phyloP scores from a whole-genome alignment of 2,888 invertebrate species.

The Mechanitis mazaeus region DNA sequence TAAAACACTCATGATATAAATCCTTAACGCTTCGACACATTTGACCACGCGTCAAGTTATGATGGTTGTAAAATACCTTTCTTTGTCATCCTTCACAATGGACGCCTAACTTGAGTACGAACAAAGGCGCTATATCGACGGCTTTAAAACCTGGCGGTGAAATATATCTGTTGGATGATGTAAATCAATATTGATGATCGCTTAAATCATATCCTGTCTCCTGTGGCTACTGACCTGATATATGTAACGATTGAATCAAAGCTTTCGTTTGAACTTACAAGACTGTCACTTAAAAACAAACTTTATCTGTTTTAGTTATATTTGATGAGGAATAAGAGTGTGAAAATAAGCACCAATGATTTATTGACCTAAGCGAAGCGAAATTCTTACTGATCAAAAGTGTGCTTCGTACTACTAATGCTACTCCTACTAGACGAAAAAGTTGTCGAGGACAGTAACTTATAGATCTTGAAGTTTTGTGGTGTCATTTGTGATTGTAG shows the following conservation, averaged over 20 bases:
- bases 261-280: slow-evolving; percentile 1
- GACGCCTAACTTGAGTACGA: slow-evolving; percentile 70
- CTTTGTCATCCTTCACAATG: slow-evolving; percentile 63
- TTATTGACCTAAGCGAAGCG: too few relatives aligned
- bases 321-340: too few relatives aligned
- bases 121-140: slow-evolving; percentile 73
- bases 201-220: slow-evolving; percentile 46
- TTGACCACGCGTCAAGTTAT: slow-evolving; percentile 72
- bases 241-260: slow-evolving; percentile 2
- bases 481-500: too few relatives aligned
- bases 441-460: too few relatives aligned
- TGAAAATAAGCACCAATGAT: too few relatives aligned
- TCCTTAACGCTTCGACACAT: slow-evolving; percentile 72
- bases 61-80: slow-evolving; percentile 64
- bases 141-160: slow-evolving; percentile 40
- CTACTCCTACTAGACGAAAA: too few relatives aligned
- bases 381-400: too few relatives aligned
- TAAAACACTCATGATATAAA: slow-evolving; percentile 49
- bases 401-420: too few relatives aligned
- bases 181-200: slow-evolving; percentile 67
- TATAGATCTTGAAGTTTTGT: too few relatives aligned
- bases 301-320: background rate
- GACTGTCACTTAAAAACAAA: background rate
- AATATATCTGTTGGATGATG: slow-evolving; percentile 64
- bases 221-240: background rate